These are phyloP conservation scores for Rhincodon typus DNA, from an alignment of 2,797 vertebrate genomes.

Conservation along the genomic window DNA sequence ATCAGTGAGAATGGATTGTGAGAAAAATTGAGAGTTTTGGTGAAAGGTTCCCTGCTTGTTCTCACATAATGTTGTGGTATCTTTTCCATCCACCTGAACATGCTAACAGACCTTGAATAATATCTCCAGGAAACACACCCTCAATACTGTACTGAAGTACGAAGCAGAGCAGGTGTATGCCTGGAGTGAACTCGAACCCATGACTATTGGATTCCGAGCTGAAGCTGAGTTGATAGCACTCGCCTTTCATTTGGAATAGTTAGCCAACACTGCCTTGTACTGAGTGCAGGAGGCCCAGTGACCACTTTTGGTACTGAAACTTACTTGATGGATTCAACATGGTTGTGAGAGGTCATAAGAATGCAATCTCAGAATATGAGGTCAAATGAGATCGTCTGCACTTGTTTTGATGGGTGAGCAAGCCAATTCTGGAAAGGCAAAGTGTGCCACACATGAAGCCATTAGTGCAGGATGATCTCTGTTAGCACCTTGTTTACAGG, in stretches of 20 bases:
- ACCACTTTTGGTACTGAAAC: neutral
- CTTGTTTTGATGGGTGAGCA: no score
- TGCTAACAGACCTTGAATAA: neutral
- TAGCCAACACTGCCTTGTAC: neutral
- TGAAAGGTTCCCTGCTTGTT: neutral
- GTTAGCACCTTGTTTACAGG: neutral
- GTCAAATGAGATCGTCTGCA: no score
- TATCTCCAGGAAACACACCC: no score
- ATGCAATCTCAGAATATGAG: no score
- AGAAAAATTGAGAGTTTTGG: neutral
- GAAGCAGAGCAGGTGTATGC: neutral
- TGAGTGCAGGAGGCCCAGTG: neutral
- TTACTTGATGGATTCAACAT: no score
- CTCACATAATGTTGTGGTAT: neutral
- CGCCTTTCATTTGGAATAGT: neutral
- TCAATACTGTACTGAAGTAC: neutral
- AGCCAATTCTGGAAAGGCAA: no score
- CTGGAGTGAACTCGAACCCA: neutral
- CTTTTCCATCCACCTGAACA: neutral
- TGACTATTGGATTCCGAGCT: neutral
- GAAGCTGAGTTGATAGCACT: neutral
- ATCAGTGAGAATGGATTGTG: no score
- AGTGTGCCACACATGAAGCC: no score
- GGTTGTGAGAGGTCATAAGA: no score
- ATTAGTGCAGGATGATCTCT: neutral